phyloP scores from a whole-genome alignment of 2,113 vertebrate genomes.

The Nettapus auritus region DNA sequence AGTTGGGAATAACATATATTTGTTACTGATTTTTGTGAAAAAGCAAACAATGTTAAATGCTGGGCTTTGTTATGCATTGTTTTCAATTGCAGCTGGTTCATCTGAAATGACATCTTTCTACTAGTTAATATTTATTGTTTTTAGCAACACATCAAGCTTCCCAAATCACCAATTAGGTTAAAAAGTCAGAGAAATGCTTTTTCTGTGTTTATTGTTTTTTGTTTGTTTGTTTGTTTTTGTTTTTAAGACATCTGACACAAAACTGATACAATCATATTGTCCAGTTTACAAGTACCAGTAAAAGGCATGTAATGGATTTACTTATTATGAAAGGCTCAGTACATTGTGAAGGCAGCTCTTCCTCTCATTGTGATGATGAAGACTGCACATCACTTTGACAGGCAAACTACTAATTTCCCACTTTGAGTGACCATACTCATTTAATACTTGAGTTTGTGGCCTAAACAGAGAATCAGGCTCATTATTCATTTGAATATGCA shows the following conservation, averaged over 20 bases:
- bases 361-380: not conserved
- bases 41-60: not conserved
- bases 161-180: not conserved
- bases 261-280: not conserved
- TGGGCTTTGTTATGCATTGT: not conserved
- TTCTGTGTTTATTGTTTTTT: not conserved
- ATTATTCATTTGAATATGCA: not conserved
- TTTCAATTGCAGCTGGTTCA: not conserved
- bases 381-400: not conserved
- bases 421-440: not conserved
- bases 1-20: not conserved
- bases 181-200: not conserved
- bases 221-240: not conserved
- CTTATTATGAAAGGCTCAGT: not conserved
- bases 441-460: not conserved
- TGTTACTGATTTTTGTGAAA: not conserved
- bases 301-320: not conserved
- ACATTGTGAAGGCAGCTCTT: not conserved
- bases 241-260: not conserved
- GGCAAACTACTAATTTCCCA: not conserved
- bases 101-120: not conserved
- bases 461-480: not conserved
- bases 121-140: not conserved
- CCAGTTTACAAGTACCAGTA: not conserved
- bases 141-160: not conserved